Conservation (phyloP, 2,888 invertebrate genomes). For the Frankliniella intonsa region DNA sequence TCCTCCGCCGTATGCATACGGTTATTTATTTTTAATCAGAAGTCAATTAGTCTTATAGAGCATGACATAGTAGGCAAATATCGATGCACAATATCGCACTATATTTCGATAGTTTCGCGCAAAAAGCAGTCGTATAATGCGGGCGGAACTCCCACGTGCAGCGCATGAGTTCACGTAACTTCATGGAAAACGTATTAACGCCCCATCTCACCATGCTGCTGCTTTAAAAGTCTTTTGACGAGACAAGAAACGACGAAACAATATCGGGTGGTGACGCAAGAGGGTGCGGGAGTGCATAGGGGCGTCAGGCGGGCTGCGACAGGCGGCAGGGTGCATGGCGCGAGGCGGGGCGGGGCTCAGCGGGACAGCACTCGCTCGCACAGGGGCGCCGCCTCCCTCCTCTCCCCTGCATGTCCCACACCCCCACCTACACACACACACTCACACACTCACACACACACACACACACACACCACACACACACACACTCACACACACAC, state of each 20-base stretch:
- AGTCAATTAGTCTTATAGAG: too few species aligned
- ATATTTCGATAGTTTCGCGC: too few species aligned
- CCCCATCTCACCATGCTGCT: not conserved
- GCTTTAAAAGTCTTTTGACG: not conserved
- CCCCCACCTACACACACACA: too few species aligned
- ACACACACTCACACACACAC: too few species aligned
- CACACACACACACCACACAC: not conserved
- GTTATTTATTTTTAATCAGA: too few species aligned
- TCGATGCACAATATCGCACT: too few species aligned
- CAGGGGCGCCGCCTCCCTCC: not conserved
- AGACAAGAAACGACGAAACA: constrained; percentile 14
- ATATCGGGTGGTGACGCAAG: constrained; percentile 2
- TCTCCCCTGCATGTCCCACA: too few species aligned
- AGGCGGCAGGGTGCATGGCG: not conserved
- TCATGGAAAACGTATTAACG: constrained; percentile 23
- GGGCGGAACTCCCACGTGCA: too few species aligned
- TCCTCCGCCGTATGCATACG: not conserved
- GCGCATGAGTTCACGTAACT: not conserved
- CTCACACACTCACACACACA: too few species aligned
- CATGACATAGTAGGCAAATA: too few species aligned
- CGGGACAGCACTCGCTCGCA: too few species aligned
- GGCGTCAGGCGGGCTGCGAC: not conserved
- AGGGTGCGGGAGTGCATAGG: not conserved
- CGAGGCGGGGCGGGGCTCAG: not conserved
- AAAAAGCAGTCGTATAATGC: too few species aligned